Base-by-base conservation (phyloP, 1,140 invertebrate species). In the Sinella curviseta region DNA sequence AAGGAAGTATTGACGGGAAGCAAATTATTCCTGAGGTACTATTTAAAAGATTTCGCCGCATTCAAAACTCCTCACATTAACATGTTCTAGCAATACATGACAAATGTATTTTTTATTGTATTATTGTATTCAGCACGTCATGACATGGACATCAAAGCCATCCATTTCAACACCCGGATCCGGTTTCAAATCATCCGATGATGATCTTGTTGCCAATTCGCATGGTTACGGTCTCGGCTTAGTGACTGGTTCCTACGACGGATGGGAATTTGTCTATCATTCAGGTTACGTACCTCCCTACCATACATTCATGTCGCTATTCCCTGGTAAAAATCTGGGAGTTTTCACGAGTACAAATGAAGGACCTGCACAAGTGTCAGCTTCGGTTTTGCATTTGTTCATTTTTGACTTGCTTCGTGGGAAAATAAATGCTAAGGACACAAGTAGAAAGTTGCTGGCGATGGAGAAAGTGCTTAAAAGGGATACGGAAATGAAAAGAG, bases 11-110 rank as follows among this genome's bases (percentile, higher is more conserved):
- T 48, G 76, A 77, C 3, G 55, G 54, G 14, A 12, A 33, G 30
- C 77, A 81, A 77, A 54, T 81, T 74, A 31, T 81, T 31, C 75
- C 80, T 24, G 77, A 76, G 75, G 80, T 81, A 60, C 4, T 28
- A 67, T 17, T 17, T 48, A n/a, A n/a, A n/a, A 48, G 4, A 48
- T 17, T 48, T 48, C 17, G 17, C 17, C 4, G 17, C 17, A 8
- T 48, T 48, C 4, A 48, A 17, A 48, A 8, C 4, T 48, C 17
- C 4, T 48, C 17, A 48, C 39, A 8, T 8, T 48, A 48, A 48
- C 17, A 8, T 48, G 4, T 4, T 48, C 39, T 8, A 4, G 17
- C 39, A 48, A 48, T 48, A 48, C 17, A 48, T 8, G 17, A 4
- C 39, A 48, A 48, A 8, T 48, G 4, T 48, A 48, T 48, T 17